Percentiles rank a stretch among this genome's conserved stretches.
Evolutionary conservation across 2,888 invertebrate species (phyloP).

Genomic region (Phasia obesa): DNA sequence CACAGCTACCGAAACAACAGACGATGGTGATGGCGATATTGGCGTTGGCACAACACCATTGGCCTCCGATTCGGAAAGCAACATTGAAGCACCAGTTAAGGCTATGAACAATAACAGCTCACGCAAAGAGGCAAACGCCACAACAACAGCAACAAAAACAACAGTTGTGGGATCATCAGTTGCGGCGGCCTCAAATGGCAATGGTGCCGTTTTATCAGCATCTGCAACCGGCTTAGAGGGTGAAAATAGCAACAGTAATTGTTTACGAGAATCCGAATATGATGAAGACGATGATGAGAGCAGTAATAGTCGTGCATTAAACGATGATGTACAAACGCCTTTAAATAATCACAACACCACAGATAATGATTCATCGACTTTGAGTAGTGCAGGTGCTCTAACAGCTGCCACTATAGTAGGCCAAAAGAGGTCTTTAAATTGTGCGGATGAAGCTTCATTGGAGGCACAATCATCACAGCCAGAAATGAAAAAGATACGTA

Average conservation of each 20-base stretch:
- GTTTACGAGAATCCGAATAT: slow-evolving; percentile 74
- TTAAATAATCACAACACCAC: slow-evolving; percentile 67
- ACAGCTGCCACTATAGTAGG: slow-evolving; percentile 73
- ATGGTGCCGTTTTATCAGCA: slow-evolving; percentile 72
- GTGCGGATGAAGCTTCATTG: slow-evolving; percentile 71
- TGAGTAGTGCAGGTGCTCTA: slow-evolving; percentile 65
- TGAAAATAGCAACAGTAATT: slow-evolving; percentile 72
- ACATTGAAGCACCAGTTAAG: slow-evolving; percentile 86
- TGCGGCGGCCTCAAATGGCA: slow-evolving; percentile 75
- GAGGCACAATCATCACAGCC: slow-evolving; percentile 76
- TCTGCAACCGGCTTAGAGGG: slow-evolving; percentile 69
- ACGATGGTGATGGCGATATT: slow-evolving; percentile 71
- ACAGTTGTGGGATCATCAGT: slow-evolving; percentile 8
- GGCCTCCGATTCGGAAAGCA: slow-evolving; percentile 88
- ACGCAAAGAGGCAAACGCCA: slow-evolving; percentile 64
- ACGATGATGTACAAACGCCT: slow-evolving; percentile 68
- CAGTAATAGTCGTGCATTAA: slow-evolving; percentile 72
- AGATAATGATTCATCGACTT: slow-evolving; percentile 70
- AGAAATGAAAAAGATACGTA: slow-evolving; percentile 81
- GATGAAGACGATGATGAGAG: slow-evolving; percentile 76
- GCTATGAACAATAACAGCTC: slow-evolving; percentile 60
- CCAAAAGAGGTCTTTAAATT: slow-evolving; percentile 76
- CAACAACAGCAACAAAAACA: slow-evolving; percentile 25
- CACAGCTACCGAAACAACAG: slow-evolving; percentile 83
- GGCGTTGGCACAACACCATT: slow-evolving; percentile 74